Evolutionary conservation across 2,888 invertebrate genomes (phyloP).

Genomic region (Sphecodes monilicornis): DNA sequence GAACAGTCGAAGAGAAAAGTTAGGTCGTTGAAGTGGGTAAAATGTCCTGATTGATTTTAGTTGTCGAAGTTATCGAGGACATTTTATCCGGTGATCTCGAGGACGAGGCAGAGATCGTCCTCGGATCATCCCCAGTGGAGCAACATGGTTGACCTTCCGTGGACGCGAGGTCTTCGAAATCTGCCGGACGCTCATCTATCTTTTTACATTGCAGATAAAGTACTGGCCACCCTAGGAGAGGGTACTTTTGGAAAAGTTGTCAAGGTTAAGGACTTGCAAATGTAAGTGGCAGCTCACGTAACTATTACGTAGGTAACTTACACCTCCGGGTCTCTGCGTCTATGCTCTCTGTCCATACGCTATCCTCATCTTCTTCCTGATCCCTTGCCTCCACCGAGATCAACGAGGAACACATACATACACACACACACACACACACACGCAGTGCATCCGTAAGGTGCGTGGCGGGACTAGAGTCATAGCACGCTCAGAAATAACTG

Average conservation of each 20-base stretch:
- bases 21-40: neutral
- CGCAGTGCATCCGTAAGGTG: slow-evolving; percentile 49
- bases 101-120: neutral
- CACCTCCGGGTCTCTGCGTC: slow-evolving; percentile 36
- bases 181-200: slow-evolving; percentile 78
- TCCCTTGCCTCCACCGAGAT: neutral
- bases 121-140: slow-evolving; percentile 12
- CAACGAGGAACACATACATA: slow-evolving; percentile 27
- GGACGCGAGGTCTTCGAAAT: slow-evolving; percentile 75
- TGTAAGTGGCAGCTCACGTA: slow-evolving; percentile 88
- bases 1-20: neutral
- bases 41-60: neutral
- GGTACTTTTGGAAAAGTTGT: slow-evolving; percentile 99
- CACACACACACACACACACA: neutral
- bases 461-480: slow-evolving; percentile 58
- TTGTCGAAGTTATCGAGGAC: neutral
- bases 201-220: slow-evolving; percentile 97
- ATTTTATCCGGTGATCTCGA: neutral
- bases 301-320: slow-evolving; percentile 66
- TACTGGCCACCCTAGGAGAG: slow-evolving; percentile 99
- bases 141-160: slow-evolving; percentile 60
- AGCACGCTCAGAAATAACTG: slow-evolving; percentile 72
- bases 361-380: neutral
- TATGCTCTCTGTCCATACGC: neutral
- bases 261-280: slow-evolving; percentile 98